Evolutionary conservation across 2,888 invertebrate genomes (phyloP).

Genomic region (Celastrina argiolus): DNA sequence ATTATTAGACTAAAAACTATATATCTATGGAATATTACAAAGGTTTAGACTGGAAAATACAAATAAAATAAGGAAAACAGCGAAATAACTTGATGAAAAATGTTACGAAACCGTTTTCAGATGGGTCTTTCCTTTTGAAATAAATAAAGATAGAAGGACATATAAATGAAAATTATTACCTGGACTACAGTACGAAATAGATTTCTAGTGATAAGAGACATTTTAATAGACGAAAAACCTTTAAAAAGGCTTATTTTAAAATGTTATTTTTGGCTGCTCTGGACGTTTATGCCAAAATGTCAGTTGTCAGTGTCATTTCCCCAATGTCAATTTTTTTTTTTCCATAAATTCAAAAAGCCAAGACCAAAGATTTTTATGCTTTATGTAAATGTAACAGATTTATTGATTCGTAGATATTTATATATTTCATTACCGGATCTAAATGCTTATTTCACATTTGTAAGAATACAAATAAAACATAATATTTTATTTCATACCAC

Average conservation of each 20-base stretch:
- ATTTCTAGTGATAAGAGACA: constrained; percentile 67
- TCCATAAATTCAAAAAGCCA: not conserved
- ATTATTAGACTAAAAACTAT: not conserved
- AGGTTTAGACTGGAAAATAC: not conserved
- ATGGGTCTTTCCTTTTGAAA: not conserved
- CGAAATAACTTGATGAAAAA: constrained; percentile 22
- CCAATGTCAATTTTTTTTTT: not conserved
- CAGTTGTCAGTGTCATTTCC: not conserved
- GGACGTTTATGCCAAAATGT: constrained; percentile 2
- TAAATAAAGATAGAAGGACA: not conserved
- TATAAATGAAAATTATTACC: constrained; percentile 42
- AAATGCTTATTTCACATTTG: no score
- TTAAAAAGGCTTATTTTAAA: constrained; percentile 45
- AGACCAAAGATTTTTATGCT: no score
- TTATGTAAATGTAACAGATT: no score
- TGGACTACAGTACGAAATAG: constrained; percentile 60
- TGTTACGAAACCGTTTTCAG: constrained; percentile 62
- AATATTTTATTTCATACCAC: no score
- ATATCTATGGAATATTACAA: not conserved
- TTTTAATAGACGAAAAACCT: constrained; percentile 39
- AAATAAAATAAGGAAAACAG: not conserved
- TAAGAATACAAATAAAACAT: no score
- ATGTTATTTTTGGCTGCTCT: constrained; percentile 53
- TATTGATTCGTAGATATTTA: no score
- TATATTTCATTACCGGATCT: no score